Evolutionary conservation across 2,888 invertebrate genomes (phyloP).

Genomic region (Philaethria dido): DNA sequence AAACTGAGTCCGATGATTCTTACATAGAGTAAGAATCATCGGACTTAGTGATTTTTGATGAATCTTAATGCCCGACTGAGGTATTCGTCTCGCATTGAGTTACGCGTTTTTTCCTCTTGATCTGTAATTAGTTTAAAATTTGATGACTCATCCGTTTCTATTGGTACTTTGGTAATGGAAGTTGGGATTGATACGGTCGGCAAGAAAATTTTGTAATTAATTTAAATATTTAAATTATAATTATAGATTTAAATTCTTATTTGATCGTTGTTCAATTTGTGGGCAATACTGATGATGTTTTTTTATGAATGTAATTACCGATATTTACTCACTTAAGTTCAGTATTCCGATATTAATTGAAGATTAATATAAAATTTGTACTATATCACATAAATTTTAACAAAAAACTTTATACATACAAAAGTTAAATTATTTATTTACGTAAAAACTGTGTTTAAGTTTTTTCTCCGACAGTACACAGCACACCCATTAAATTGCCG

Average conservation of each 20-base stretch:
- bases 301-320: too few relatives aligned
- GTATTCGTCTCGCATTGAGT: constrained; percentile 69
- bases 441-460: not conserved
- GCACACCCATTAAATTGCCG: constrained; percentile 40
- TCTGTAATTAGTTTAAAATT: constrained; percentile 80
- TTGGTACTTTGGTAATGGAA: constrained; percentile 72
- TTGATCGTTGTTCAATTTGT: not conserved
- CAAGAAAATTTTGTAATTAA: constrained; percentile 45
- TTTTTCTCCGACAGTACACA: constrained; percentile 54
- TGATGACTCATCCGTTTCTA: constrained; percentile 80
- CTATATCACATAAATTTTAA: not conserved
- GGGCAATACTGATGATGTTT: not conserved
- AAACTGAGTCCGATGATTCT: too few relatives aligned
- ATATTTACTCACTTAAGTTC: too few relatives aligned
- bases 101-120: constrained; percentile 65
- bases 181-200: constrained; percentile 53
- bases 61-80: constrained; percentile 59
- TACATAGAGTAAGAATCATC: constrained; percentile 32
- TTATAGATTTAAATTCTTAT: constrained; percentile 18
- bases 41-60: constrained; percentile 65
- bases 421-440: not conserved
- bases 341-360: too few relatives aligned
- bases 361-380: too few relatives aligned
- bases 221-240: constrained; percentile 10
- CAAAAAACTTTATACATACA: not conserved